phyloP scores from a whole-genome alignment of 1,140 invertebrate species.

The Bombus terrestris region DNA sequence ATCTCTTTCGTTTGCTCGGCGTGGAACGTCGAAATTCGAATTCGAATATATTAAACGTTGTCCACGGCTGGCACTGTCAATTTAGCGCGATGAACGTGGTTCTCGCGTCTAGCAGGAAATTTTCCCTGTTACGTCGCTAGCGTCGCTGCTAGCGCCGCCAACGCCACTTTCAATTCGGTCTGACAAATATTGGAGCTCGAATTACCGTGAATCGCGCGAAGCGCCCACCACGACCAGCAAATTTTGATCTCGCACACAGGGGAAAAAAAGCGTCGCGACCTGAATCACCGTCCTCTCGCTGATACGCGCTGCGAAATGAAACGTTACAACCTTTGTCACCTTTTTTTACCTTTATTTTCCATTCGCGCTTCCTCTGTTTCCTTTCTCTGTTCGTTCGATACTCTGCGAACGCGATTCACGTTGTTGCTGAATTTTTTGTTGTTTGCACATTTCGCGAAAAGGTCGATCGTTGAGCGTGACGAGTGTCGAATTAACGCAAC shows the following conservation, averaged over 20 bases:
- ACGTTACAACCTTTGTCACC: not conserved
- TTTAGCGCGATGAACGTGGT: not conserved
- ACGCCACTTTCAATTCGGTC: slow-evolving; percentile 6
- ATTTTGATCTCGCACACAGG: not conserved
- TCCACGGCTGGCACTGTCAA: slow-evolving; percentile 2
- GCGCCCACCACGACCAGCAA: not conserved
- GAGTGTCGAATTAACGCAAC: not conserved
- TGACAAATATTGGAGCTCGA: slow-evolving; percentile 47
- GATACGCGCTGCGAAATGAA: slow-evolving; percentile 9
- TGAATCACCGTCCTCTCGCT: not conserved
- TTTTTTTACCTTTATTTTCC: not conserved
- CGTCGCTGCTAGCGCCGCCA: too few relatives aligned
- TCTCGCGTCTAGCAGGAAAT: slow-evolving; percentile 2
- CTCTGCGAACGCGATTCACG: not conserved
- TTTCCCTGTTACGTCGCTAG: not conserved
- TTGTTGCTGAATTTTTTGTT: not conserved
- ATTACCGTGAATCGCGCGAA: slow-evolving; percentile 36
- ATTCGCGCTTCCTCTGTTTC: not conserved
- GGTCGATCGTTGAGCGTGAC: not conserved
- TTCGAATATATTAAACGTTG: slow-evolving; percentile 40
- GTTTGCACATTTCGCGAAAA: not conserved
- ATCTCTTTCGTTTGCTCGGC: not conserved
- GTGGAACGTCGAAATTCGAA: slow-evolving; percentile 8
- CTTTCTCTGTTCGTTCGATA: not conserved
- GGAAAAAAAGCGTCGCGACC: not conserved